These are phyloP conservation scores for Cirrhinus molitorella DNA, from an alignment of 2,797 vertebrate species.

Conservation along the genomic window DNA sequence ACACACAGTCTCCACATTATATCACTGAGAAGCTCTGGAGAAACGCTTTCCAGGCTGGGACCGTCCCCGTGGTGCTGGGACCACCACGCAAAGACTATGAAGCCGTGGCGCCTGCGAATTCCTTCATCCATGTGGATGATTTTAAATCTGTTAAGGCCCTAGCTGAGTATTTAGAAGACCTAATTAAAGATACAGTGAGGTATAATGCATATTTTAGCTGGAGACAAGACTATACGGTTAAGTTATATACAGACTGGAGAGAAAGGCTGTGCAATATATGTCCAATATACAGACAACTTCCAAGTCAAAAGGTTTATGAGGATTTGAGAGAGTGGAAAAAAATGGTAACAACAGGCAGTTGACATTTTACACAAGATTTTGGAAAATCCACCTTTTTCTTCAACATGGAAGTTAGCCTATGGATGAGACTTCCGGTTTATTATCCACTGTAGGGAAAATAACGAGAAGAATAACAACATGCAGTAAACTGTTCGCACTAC, in stretches of 20 bases:
- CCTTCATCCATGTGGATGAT: slow-evolving; percentile 90
- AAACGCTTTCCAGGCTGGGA: slow-evolving; percentile 82
- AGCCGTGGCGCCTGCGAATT: slow-evolving; percentile 79
- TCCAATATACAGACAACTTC: slow-evolving; percentile 69
- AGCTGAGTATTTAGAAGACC: slow-evolving; percentile 75
- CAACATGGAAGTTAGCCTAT: too few species aligned
- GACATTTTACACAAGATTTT: too few species aligned
- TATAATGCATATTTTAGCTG: slow-evolving; percentile 85
- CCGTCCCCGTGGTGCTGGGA: slow-evolving; percentile 90
- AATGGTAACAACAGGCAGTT: neutral
- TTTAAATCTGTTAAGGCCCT: slow-evolving; percentile 82
- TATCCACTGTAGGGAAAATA: too few species aligned
- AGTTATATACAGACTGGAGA: slow-evolving; percentile 82
- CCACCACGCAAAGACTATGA: slow-evolving; percentile 82
- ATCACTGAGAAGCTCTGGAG: slow-evolving; percentile 96
- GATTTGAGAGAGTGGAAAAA: slow-evolving; percentile 80
- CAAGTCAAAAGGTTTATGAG: slow-evolving; percentile 73
- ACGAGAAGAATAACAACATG: too few species aligned
- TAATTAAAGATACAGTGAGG: slow-evolving; percentile 73
- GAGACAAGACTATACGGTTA: slow-evolving; percentile 77
- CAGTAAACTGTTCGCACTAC: too few species aligned
- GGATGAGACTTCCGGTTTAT: too few species aligned
- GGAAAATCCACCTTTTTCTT: too few species aligned
- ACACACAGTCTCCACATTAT: slow-evolving; percentile 86
- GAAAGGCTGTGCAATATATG: slow-evolving; percentile 90